Conservation (phyloP, 2,113 vertebrate genomes). For the Scopus umbretta region DNA sequence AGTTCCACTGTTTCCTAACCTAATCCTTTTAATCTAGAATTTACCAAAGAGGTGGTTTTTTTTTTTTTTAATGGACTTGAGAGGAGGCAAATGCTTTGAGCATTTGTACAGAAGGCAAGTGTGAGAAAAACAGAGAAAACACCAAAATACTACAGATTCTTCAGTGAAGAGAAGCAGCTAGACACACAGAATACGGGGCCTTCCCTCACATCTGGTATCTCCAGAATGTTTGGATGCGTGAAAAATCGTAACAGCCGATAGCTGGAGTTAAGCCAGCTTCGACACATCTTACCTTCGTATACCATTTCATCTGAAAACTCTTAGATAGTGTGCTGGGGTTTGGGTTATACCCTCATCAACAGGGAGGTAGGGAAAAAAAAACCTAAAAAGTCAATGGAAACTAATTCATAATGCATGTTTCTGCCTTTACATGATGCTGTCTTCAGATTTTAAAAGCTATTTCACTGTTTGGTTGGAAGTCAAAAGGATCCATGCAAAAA, state of each 20-base stretch:
- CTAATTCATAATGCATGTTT: not conserved
- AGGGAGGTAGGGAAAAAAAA: too few species aligned
- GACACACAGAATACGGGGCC: rapidly evolving
- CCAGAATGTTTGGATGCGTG: not conserved
- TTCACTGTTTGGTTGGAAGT: conserved; percentile 8
- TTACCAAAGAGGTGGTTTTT: not conserved
- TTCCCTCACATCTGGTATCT: not conserved
- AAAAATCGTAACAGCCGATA: not conserved
- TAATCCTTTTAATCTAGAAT: not conserved
- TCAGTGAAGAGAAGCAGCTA: not conserved
- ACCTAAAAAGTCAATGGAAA: not conserved
- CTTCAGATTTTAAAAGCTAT: conserved; percentile 12
- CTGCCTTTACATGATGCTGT: not conserved
- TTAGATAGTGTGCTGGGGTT: not conserved
- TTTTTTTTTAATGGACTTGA: not conserved
- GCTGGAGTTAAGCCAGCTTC: not conserved
- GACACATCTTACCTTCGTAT: not conserved
- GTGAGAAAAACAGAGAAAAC: not conserved
- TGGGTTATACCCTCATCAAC: not conserved
- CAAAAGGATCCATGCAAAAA: conserved; percentile 27
- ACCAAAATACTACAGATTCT: rapidly evolving
- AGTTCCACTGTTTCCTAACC: not conserved
- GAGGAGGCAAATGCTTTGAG: not conserved
- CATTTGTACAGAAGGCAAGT: not conserved
- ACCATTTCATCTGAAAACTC: not conserved